A percentile compares a stretch with the other conserved stretches of the same genome.
Conservation (phyloP, 2,888 invertebrate species). For the Hypomecis punctinalis region DNA sequence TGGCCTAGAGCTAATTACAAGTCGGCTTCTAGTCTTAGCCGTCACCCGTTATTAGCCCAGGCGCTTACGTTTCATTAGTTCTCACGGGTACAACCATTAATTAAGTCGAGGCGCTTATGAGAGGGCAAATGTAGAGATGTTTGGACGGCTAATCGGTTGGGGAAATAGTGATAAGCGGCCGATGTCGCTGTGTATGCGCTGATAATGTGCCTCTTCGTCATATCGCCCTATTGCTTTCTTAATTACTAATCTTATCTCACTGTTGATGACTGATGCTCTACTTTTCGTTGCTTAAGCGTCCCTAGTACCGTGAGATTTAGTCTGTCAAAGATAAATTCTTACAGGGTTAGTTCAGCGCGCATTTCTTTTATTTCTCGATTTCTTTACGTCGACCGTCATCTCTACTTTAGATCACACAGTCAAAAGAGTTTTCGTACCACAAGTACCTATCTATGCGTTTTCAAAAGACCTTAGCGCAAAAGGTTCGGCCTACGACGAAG, state of each 20-base stretch:
- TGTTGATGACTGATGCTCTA: not conserved
- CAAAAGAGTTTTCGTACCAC: not conserved
- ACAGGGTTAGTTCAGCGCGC: too few species aligned
- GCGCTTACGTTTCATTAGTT: constrained; percentile 39
- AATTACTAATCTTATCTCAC: constrained; percentile 5
- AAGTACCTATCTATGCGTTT: not conserved
- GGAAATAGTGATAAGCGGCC: constrained; percentile 16
- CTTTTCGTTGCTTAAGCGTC: not conserved
- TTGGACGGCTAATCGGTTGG: constrained; percentile 22
- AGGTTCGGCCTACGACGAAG: constrained; percentile 6
- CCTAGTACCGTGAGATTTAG: not conserved
- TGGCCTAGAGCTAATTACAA: constrained; percentile 44
- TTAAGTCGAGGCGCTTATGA: constrained; percentile 30
- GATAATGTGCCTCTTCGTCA: not conserved
- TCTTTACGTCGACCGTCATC: too few species aligned
- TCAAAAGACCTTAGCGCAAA: not conserved
- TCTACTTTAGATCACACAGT: not conserved
- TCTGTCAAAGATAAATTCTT: too few species aligned
- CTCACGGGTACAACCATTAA: constrained; percentile 36
- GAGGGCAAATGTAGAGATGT: constrained; percentile 32
- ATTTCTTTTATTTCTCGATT: too few species aligned
- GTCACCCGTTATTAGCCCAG: constrained; percentile 39
- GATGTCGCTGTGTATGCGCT: not conserved
- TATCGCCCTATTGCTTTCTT: constrained; percentile 4
- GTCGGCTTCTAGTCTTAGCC: constrained; percentile 33